Evolutionary conservation across 2,888 invertebrate species (phyloP).

Genomic region (Macropis europaea): DNA sequence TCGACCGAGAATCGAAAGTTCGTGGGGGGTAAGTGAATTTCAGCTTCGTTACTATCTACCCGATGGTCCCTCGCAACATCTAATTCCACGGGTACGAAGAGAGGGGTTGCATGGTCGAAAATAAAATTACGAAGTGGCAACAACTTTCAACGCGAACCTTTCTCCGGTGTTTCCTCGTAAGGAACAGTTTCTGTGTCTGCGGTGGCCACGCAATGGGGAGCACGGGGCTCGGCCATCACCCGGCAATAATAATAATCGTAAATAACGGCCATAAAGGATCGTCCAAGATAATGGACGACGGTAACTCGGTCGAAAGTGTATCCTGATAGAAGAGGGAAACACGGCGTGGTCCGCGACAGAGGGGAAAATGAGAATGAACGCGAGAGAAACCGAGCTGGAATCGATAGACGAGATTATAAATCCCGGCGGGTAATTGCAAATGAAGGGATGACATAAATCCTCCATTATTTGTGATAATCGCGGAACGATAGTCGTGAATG

Average conservation of each 20-base stretch:
- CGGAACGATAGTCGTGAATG: slow-evolving; percentile 47
- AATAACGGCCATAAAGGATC: slow-evolving; percentile 69
- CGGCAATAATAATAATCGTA: slow-evolving; percentile 70
- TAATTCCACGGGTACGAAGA: slow-evolving; percentile 16
- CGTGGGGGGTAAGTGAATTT: neutral
- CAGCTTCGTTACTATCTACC: slow-evolving; percentile 7
- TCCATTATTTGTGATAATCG: slow-evolving; percentile 56
- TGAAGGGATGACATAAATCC: slow-evolving; percentile 55
- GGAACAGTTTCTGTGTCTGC: slow-evolving; percentile 50
- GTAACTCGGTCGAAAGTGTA: slow-evolving; percentile 54
- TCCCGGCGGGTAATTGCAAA: slow-evolving; percentile 47
- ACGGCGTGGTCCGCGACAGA: slow-evolving; percentile 16
- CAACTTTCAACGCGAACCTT: slow-evolving; percentile 11
- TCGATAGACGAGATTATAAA: slow-evolving; percentile 54
- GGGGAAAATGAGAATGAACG: slow-evolving; percentile 27
- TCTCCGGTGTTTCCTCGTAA: neutral
- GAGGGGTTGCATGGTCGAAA: slow-evolving; percentile 28
- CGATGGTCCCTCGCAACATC: slow-evolving; percentile 11
- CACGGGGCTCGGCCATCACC: slow-evolving; percentile 47
- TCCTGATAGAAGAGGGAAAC: slow-evolving; percentile 43
- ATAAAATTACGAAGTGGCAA: slow-evolving; percentile 44
- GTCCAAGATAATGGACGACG: slow-evolving; percentile 58
- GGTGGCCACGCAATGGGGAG: slow-evolving; percentile 41
- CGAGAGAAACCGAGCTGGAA: neutral
- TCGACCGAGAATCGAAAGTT: slow-evolving; percentile 38